phyloP scores from a whole-genome alignment of 2,113 vertebrate genomes.

The Ammodytes marinus region DNA sequence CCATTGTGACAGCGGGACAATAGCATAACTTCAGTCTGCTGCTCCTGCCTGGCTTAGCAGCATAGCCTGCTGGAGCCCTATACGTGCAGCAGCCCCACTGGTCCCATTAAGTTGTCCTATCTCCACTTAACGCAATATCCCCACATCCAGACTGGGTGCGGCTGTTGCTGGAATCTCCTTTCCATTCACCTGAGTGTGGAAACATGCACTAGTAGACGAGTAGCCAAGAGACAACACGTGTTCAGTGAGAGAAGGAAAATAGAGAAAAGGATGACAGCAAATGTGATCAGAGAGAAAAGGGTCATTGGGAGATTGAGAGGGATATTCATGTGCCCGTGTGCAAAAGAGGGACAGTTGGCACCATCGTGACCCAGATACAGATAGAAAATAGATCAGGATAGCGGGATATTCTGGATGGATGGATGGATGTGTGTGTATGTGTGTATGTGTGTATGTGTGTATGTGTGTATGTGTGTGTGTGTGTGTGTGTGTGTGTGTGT shows the following conservation, averaged over 20 bases:
- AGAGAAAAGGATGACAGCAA: background rate
- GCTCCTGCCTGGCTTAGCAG: slow-evolving; percentile 59
- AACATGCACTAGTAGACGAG: too few species aligned
- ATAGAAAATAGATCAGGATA: slow-evolving; percentile 53
- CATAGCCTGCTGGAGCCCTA: slow-evolving; percentile 10
- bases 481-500: background rate
- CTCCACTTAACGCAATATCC: background rate
- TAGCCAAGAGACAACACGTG: background rate
- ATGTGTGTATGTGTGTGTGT: background rate
- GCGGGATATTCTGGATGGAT: slow-evolving; percentile 9
- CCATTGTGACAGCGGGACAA: slow-evolving; percentile 82
- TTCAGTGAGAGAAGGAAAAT: background rate
- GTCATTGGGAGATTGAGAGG: slow-evolving; percentile 73
- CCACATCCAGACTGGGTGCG: slow-evolving; percentile 17
- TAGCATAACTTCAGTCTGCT: slow-evolving; percentile 75
- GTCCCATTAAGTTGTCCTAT: slow-evolving; percentile 4
- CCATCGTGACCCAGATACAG: slow-evolving; percentile 78
- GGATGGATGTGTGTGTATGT: too few species aligned
- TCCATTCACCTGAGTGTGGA: background rate
- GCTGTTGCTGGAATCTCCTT: background rate
- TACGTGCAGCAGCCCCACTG: slow-evolving; percentile 14
- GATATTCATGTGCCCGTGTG: slow-evolving; percentile 61
- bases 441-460: background rate
- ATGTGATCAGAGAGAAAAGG: slow-evolving; percentile 46
- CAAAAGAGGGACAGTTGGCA: slow-evolving; percentile 73